Evolutionary conservation across 2,113 vertebrate genomes (phyloP).

Genomic region (Lathamus discolor): DNA sequence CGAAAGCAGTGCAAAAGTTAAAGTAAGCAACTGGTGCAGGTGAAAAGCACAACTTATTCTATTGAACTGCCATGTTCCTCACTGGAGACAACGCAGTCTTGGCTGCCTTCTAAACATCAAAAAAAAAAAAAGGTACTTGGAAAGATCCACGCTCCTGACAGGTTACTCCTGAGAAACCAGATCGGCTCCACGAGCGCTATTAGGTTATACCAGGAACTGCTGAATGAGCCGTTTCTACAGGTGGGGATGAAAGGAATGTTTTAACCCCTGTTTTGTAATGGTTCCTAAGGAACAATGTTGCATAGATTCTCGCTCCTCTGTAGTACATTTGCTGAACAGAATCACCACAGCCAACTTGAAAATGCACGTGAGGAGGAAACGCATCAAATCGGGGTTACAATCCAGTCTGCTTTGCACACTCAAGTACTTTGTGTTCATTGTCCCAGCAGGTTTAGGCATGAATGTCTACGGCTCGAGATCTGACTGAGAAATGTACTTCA

Average conservation of each 20-base stretch:
- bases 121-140: not conserved
- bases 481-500: not conserved
- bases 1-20: constrained; percentile 28
- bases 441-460: not conserved
- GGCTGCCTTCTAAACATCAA: constrained; percentile 6
- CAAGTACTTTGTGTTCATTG: not conserved
- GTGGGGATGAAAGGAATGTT: constrained; percentile 21
- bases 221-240: constrained; percentile 38
- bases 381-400: not conserved
- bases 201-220: constrained; percentile 29
- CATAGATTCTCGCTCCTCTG: not conserved
- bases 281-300: not conserved
- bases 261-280: constrained; percentile 26
- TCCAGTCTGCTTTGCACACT: not conserved
- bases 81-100: constrained; percentile 13
- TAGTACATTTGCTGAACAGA: not conserved
- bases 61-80: constrained; percentile 10
- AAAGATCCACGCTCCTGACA: constrained; percentile 17
- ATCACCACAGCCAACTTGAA: not conserved
- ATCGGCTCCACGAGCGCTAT: constrained; percentile 26
- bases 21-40: constrained; percentile 29
- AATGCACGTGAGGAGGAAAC: not conserved
- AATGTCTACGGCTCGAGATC: not conserved
- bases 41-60: not conserved
- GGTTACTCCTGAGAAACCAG: constrained; percentile 52